phyloP scores from a whole-genome alignment of 2,113 vertebrate genomes.

The Sporophila hypoxantha region DNA sequence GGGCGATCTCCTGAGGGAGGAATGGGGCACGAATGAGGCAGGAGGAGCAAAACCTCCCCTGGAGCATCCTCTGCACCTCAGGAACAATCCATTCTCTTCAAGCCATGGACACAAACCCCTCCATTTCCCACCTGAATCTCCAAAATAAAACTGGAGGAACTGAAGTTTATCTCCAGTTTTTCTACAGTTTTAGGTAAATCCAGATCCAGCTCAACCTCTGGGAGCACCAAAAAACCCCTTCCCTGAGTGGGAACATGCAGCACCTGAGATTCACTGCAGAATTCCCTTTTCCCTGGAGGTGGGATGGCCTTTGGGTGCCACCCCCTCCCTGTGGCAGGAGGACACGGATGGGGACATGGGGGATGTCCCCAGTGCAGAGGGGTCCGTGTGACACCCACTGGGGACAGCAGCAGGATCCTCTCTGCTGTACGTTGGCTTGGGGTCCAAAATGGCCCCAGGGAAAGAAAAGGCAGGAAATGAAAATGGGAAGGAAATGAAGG shows the following conservation, averaged over 20 bases:
- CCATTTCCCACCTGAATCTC: neutral
- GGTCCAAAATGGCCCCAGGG: no score
- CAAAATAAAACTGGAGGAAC: neutral
- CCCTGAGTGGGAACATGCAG: accelerated
- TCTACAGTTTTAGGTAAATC: accelerated
- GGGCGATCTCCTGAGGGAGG: constrained; percentile 77
- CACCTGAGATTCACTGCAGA: accelerated
- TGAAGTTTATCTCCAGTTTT: neutral
- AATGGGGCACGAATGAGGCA: neutral
- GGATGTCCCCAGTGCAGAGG: accelerated
- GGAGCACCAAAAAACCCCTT: neutral
- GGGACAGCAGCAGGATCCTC: accelerated
- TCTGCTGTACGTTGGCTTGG: no score
- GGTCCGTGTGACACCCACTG: neutral
- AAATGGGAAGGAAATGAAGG: neutral
- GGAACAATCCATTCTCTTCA: neutral
- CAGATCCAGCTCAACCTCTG: neutral
- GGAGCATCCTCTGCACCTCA: accelerated
- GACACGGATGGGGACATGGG: accelerated
- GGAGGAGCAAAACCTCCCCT: neutral
- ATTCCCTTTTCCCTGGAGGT: neutral
- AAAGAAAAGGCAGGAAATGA: neutral
- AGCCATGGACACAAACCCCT: accelerated
- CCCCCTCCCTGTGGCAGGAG: accelerated
- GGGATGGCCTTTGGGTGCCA: neutral